Evolutionary conservation across 2,888 invertebrate species (phyloP).

Genomic region (Andrena camellia): DNA sequence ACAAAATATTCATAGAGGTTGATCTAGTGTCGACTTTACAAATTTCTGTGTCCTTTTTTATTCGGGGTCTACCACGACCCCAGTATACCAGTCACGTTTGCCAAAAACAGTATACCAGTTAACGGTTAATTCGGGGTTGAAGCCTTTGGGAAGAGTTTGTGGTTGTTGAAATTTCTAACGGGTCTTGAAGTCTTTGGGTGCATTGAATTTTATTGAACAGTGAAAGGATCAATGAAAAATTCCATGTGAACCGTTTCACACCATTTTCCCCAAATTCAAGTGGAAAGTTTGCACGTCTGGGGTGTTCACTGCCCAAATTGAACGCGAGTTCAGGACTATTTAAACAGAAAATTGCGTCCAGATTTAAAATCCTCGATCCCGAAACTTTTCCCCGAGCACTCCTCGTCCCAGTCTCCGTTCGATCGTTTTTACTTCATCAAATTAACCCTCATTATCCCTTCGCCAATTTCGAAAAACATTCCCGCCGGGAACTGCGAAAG

Average conservation of each 20-base stretch:
- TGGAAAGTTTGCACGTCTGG: background rate
- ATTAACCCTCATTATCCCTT: constrained; percentile 20
- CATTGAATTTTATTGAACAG: too few relatives aligned
- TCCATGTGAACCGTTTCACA: background rate
- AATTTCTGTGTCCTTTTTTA: too few relatives aligned
- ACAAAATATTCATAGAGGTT: too few relatives aligned
- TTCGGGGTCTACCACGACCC: too few relatives aligned
- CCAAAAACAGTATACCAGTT: too few relatives aligned
- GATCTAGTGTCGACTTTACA: too few relatives aligned
- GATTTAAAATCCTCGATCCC: background rate
- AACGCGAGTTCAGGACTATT: constrained; percentile 13
- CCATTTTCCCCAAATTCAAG: background rate
- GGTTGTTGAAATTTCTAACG: too few relatives aligned
- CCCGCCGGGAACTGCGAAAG: background rate
- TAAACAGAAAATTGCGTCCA: constrained; percentile 8
- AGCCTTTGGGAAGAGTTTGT: background rate
- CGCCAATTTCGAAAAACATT: constrained; percentile 2
- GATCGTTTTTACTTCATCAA: constrained; percentile 19
- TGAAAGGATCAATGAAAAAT: background rate
- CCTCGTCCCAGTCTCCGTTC: background rate
- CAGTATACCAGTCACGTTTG: too few relatives aligned
- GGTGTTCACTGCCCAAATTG: background rate
- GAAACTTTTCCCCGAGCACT: constrained; percentile 7
- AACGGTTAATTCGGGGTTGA: too few relatives aligned
- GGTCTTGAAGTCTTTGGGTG: too few relatives aligned